Base-by-base conservation (phyloP, 2,888 invertebrate genomes). In the Euzophera pinguis region DNA sequence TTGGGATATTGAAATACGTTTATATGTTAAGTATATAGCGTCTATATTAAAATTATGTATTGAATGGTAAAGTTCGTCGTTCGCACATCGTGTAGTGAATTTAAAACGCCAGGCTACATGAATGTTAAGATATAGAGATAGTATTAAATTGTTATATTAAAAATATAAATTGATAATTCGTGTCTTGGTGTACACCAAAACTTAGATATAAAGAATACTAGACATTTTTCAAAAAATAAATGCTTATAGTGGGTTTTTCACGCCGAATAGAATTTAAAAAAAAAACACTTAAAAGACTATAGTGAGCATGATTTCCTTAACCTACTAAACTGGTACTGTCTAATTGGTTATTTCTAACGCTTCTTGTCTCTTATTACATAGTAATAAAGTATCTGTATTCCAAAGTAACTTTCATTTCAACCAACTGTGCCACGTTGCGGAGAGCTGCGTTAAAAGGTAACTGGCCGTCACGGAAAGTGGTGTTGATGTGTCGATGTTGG, bases 331-430 rank as follows among this genome's bases (percentile, higher is more conserved):
- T 78, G 63, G 67, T 73, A 68, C 70, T 71, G 60, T 71, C 68
- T 65, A 71, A 22, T 64, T 68, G 64, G 63, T 71, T 70, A 70
- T 57, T 61, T 67, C 75, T 83, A 78, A 78, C 67, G 87, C 88
- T 87, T 86, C 75, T 81, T 84, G 81, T 82, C 81, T 45, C 22
- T 22, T 22, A 41, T 78, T 73, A 79, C 85, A 79, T 88, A 88
- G 85, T 88, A 90, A 89, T 90, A 89, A 90, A 89, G 81, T 88
- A 86, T 84, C 81, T 88, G 75, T 90, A 89, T 80, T 88, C 90
- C 85, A 87, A 85, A 87, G 84, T 88, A 79, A 84, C 81, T 88
- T 89, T 90, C 75, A 89, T 90, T 89, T 85, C 84, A 84, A 83
- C 87, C 79, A 68, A 71, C 78, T 73, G 76, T 78, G 84, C 83